A percentile compares a stretch with the other conserved stretches of the same genome.
Conservation (phyloP, 1,140 invertebrate species). For the Pseudomyrmex flavicornis region DNA sequence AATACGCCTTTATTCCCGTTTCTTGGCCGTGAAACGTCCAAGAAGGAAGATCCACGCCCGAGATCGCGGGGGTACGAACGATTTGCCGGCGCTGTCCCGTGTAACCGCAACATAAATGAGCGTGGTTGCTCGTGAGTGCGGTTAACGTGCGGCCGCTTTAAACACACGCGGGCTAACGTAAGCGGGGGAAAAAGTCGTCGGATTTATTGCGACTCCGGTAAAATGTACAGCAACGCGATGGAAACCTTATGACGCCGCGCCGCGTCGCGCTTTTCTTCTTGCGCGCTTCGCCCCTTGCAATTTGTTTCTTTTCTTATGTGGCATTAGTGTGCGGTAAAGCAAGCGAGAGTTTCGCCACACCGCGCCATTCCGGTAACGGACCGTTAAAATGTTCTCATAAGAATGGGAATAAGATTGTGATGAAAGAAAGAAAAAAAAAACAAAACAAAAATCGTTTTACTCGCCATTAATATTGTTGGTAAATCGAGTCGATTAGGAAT, state of each 20-base stretch:
- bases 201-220: constrained; percentile 51
- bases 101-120: constrained; percentile 72
- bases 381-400: background rate
- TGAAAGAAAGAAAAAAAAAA: background rate
- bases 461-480: background rate
- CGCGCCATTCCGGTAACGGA: background rate
- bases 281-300: background rate
- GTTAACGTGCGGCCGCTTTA: constrained; percentile 56
- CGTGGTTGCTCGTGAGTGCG: constrained; percentile 57
- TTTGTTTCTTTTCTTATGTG: background rate
- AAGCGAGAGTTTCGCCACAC: constrained; percentile 1
- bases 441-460: background rate
- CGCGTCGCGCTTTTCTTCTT: background rate
- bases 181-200: constrained; percentile 40
- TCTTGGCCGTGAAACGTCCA: constrained; percentile 56
- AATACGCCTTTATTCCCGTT: constrained; percentile 57
- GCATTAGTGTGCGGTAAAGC: constrained; percentile 21
- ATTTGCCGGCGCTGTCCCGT: constrained; percentile 61
- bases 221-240: constrained; percentile 22
- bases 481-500: background rate
- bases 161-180: constrained; percentile 60
- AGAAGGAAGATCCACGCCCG: constrained; percentile 59
- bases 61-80: constrained; percentile 60
- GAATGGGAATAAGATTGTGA: background rate
- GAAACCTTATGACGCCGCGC: constrained; percentile 29